phyloP scores from a whole-genome alignment of 2,797 vertebrate genomes.

The Scolopax bukidnonensis region DNA sequence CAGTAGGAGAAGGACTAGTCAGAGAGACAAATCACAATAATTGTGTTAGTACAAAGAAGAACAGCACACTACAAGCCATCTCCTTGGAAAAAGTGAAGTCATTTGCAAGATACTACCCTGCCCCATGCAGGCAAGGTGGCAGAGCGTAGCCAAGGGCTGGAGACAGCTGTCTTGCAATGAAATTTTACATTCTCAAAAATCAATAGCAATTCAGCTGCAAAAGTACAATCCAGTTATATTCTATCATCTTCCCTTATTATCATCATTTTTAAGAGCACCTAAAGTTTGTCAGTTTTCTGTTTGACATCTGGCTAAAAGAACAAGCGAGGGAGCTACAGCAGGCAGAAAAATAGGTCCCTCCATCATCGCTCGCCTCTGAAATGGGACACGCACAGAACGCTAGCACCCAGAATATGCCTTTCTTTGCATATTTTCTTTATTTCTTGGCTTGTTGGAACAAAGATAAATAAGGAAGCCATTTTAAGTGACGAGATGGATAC shows the following conservation, averaged over 20 bases:
- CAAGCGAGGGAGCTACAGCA: neutral
- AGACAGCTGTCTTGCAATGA: neutral
- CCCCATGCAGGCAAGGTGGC: neutral
- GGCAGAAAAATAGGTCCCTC: neutral
- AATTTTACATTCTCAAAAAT: conserved; percentile 8
- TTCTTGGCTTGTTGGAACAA: neutral
- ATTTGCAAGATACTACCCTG: neutral
- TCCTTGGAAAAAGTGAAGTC: neutral
- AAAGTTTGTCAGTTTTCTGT: neutral
- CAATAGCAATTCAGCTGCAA: conserved; percentile 23
- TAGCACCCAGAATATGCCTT: neutral
- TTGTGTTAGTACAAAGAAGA: neutral
- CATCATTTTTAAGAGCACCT: conserved; percentile 12
- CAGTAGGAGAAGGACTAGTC: neutral
- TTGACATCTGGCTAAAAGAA: conserved; percentile 22
- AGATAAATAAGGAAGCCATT: neutral
- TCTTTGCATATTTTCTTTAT: neutral
- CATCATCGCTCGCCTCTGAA: neutral
- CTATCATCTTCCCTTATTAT: neutral
- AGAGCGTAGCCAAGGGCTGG: neutral
- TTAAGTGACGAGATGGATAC: neutral
- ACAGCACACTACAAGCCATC: neutral
- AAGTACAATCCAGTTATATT: neutral
- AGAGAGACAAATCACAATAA: neutral
- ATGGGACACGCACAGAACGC: neutral